Base-by-base conservation (phyloP, 2,888 invertebrate species). In the Amphimallon solstitiale region DNA sequence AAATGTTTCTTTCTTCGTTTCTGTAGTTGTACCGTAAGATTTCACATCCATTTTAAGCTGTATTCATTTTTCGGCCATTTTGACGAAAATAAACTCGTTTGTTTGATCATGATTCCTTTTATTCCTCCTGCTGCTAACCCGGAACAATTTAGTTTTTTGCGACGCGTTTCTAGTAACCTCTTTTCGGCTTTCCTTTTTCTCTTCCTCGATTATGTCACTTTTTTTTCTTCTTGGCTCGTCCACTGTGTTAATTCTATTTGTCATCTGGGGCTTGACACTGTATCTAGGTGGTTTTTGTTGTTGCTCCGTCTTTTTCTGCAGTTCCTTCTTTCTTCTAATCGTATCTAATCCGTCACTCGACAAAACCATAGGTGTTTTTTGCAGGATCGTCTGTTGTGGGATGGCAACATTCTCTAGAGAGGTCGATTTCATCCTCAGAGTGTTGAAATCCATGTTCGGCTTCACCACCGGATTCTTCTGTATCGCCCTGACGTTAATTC, bases 51-150 rank as follows among this genome's bases (percentile, higher is more conserved):
- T 52, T 17, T 21, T 17, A 35, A 49, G 37, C 35, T 29, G 34
- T 35, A 15, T 45, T 54, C 40, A 37, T 29, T 66, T 62, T 12
- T 51, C 34, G 14, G 38, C 17, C 62, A 49, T 49, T 21, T 63
- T 51, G 6, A 66, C 21, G 15, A 54, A 66, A 62, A 66, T 52
- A 43, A 66, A 66, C 48, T 62, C 62, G 37, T 61, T 48, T 17
- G 54, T 51, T 14, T 61, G 40, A 23, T 54, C 51, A 3, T 62
- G 43, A 19, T 45, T 48, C 23, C 38, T 62, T 15, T 23, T 38
- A 48, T 65, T 65, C 34, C 19, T 66, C 15, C 35, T 51, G 15
- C 62, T 62, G 35, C 12, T 52, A 7, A 49, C 51, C 1, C 63
- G 29, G 17, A 64, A 52, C n/a, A 64, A 56, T 15, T 40, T 65